A percentile compares a stretch with the other conserved stretches of the same genome.
Evolutionary conservation across 1,140 invertebrate species (phyloP).

Genomic region (Arion vulgaris): DNA sequence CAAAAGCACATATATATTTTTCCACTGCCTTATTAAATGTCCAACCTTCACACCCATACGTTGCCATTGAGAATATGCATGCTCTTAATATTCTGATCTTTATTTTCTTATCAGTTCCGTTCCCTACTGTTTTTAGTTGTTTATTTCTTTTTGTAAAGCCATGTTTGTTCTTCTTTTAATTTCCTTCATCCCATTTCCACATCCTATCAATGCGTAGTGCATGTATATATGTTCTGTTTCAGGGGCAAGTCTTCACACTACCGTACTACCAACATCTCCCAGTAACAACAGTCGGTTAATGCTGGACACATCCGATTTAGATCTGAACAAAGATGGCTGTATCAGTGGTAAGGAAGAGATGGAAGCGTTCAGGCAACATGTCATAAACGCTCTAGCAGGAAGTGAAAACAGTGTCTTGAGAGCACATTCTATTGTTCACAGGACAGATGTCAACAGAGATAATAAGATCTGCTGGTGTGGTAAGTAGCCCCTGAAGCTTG

Average conservation of each 20-base stretch:
- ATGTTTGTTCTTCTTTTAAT: no score
- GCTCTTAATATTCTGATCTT: no score
- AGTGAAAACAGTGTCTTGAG: neutral
- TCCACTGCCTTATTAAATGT: no score
- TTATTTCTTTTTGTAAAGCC: no score
- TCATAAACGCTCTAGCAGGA: neutral
- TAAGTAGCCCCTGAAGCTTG: slow-evolving; percentile 2
- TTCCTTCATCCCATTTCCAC: no score
- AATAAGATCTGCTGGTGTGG: slow-evolving; percentile 30
- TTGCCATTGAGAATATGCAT: no score
- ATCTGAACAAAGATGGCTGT: slow-evolving; percentile 25
- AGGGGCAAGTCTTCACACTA: neutral
- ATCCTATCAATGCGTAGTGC: no score
- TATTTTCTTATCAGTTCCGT: no score
- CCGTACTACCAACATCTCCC: no score
- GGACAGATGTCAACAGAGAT: slow-evolving; percentile 26
- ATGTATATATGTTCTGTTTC: neutral
- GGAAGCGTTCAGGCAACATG: slow-evolving; percentile 8
- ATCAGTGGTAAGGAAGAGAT: slow-evolving; percentile 17
- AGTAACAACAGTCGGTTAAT: neutral
- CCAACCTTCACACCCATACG: no score
- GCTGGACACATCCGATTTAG: slow-evolving; percentile 11
- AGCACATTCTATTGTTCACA: slow-evolving; percentile 20
- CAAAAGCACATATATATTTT: no score
- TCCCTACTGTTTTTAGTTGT: no score